Percentiles rank a stretch among this genome's conserved stretches.
Evolutionary conservation across 2,888 invertebrate species (phyloP).

Genomic region (Crioceris asparagi): DNA sequence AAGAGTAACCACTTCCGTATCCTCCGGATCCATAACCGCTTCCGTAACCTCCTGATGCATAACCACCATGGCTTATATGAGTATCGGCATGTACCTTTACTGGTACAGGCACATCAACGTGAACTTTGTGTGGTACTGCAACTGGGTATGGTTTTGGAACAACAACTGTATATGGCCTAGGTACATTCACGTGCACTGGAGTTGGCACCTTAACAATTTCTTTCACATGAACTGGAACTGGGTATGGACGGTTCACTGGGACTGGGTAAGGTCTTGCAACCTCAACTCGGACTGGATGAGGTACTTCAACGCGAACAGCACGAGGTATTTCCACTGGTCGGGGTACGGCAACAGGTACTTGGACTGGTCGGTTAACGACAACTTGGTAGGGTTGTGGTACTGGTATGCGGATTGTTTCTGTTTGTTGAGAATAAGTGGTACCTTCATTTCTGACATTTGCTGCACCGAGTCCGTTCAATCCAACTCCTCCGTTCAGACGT

Average conservation of each 20-base stretch:
- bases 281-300: conserved; percentile 28
- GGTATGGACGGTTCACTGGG: conserved; percentile 26
- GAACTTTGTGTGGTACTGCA: conserved; percentile 26
- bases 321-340: conserved; percentile 29
- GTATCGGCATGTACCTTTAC: conserved; percentile 21
- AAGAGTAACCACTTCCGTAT: conserved; percentile 11
- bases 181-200: conserved; percentile 28
- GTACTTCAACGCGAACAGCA: conserved; percentile 29
- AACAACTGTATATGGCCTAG: conserved; percentile 29
- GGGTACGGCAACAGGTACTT: conserved; percentile 28
- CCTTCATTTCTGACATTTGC: conserved; percentile 18
- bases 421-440: conserved; percentile 27
- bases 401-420: conserved; percentile 23
- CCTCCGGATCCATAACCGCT: conserved; percentile 7
- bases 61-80: conserved; percentile 13
- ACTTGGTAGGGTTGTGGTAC: conserved; percentile 30
- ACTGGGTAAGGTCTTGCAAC: conserved; percentile 28
- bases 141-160: conserved; percentile 30
- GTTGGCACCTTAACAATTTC: conserved; percentile 29
- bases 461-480: conserved; percentile 5
- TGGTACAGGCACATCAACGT: conserved; percentile 29
- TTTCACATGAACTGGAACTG: conserved; percentile 27
- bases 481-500: not conserved
- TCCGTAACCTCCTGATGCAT: conserved; percentile 13
- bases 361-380: conserved; percentile 24